These are phyloP conservation scores for Eucera pruinosa DNA, from an alignment of 2,888 invertebrate species.

Conservation along the genomic window DNA sequence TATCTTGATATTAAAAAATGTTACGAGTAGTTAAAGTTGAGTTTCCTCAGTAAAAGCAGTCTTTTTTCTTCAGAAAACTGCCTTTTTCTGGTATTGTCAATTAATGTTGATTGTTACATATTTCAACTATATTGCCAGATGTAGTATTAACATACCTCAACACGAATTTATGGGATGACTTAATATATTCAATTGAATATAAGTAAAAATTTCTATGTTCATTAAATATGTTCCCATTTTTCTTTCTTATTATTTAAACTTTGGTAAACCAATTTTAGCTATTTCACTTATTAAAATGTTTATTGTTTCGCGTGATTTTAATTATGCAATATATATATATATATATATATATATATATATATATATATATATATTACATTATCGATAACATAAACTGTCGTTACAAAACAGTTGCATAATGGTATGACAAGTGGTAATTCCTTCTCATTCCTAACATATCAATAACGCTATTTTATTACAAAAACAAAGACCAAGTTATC, in stretches of 20 bases:
- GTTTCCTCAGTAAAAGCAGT: too few species aligned
- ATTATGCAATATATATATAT: slow-evolving; percentile 31
- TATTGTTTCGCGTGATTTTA: slow-evolving; percentile 25
- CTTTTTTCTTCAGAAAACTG: too few species aligned
- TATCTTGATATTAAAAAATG: too few species aligned
- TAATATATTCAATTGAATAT: slow-evolving; percentile 73
- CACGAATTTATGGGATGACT: too few species aligned
- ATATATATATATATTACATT: slow-evolving; percentile 36
- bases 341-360: too few species aligned
- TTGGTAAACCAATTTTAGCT: slow-evolving; percentile 19
- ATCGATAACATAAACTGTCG: slow-evolving; percentile 24
- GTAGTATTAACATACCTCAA: too few species aligned
- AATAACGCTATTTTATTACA: slow-evolving; percentile 26
- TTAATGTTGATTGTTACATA: too few species aligned
- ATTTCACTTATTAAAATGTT: slow-evolving; percentile 28
- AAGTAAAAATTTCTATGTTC: slow-evolving; percentile 71
- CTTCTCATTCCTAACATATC: slow-evolving; percentile 26
- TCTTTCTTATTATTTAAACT: slow-evolving; percentile 55
- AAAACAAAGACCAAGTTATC: slow-evolving; percentile 40
- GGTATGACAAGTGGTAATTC: slow-evolving; percentile 24
- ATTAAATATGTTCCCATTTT: slow-evolving; percentile 61
- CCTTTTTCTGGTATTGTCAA: too few species aligned
- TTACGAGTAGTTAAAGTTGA: too few species aligned
- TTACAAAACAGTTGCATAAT: slow-evolving; percentile 19
- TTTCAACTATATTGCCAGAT: too few species aligned